Conservation (phyloP, 2,888 invertebrate genomes). For the Caenorhabditis auriculariae region DNA sequence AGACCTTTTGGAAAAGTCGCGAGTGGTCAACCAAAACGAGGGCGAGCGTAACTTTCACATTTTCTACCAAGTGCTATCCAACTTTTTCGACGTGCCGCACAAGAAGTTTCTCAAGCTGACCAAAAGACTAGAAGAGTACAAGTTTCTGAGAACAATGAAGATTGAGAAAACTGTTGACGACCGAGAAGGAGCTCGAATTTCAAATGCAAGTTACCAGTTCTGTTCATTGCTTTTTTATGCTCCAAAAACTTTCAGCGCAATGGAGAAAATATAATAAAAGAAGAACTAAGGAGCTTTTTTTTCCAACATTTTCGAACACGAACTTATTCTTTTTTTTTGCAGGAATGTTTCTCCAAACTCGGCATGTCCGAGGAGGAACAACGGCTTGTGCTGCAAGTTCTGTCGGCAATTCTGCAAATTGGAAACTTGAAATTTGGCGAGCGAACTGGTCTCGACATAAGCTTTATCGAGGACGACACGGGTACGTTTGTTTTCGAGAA, state of each 20-base stretch:
- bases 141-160: slow-evolving; percentile 12
- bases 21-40: slow-evolving; percentile 72
- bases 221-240: no score
- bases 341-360: slow-evolving; percentile 46
- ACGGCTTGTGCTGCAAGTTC: slow-evolving; percentile 42
- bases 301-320: neutral
- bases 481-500: slow-evolving; percentile 23
- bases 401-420: slow-evolving; percentile 53
- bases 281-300: neutral
- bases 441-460: slow-evolving; percentile 53
- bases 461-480: slow-evolving; percentile 48
- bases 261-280: neutral
- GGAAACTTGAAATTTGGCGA: slow-evolving; percentile 60
- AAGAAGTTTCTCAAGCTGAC: slow-evolving; percentile 26
- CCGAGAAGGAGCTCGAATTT: slow-evolving; percentile 11
- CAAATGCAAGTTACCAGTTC: slow-evolving; percentile 14
- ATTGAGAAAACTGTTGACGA: slow-evolving; percentile 18
- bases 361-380: slow-evolving; percentile 46
- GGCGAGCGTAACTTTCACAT: slow-evolving; percentile 74
- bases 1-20: slow-evolving; percentile 66
- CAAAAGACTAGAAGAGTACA: slow-evolving; percentile 12
- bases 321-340: neutral
- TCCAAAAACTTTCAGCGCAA: no score
- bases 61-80: slow-evolving; percentile 71
- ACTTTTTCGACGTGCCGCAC: slow-evolving; percentile 32